Conservation (phyloP, 2,113 vertebrate species). For the Numida meleagris region DNA sequence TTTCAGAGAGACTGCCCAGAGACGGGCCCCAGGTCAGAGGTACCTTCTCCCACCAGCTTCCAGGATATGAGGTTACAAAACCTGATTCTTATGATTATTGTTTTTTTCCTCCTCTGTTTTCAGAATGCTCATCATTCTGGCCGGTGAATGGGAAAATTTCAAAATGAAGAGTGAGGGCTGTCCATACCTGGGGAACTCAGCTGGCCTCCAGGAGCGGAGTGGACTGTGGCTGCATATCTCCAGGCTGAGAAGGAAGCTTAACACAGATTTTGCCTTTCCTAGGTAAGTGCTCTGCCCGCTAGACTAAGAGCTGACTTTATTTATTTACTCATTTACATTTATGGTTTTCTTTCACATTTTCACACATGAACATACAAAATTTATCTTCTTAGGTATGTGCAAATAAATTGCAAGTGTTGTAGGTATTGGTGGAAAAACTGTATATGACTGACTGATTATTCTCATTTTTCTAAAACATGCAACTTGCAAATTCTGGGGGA, state of each 20-base stretch:
- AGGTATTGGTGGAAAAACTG: neutral
- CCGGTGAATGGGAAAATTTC: neutral
- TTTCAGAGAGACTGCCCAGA: neutral
- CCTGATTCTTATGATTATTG: neutral
- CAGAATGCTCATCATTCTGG: neutral
- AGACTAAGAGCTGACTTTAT: neutral
- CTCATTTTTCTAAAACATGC: neutral
- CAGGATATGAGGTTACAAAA: neutral
- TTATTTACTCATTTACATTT: neutral
- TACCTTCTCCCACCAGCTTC: neutral
- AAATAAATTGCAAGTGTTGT: neutral
- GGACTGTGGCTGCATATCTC: neutral
- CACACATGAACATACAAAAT: neutral
- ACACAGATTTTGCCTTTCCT: neutral
- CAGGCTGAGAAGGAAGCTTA: neutral
- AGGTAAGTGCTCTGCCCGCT: neutral
- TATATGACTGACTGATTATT: neutral
- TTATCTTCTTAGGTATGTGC: neutral
- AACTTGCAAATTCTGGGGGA: neutral
- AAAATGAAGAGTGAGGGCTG: neutral
- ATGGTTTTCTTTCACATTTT: neutral
- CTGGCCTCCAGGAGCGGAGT: accelerated
- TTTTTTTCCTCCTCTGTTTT: neutral
- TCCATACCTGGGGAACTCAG: neutral
- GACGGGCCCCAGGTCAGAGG: accelerated